These are phyloP conservation scores for Onychomys arenicola DNA, from an alignment of 2,797 vertebrate species.

Conservation along the genomic window DNA sequence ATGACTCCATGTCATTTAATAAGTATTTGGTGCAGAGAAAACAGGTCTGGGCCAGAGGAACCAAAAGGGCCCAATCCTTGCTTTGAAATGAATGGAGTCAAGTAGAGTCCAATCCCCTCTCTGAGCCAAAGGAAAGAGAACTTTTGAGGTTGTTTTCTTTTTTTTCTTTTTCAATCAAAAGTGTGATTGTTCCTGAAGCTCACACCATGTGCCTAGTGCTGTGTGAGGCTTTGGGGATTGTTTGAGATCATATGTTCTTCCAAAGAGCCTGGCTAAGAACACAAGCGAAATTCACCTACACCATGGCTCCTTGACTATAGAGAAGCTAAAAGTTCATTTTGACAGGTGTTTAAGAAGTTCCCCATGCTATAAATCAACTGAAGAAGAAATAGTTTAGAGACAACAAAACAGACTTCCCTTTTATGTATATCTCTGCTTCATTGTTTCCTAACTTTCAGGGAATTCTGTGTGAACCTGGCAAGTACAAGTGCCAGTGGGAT, in stretches of 20 bases:
- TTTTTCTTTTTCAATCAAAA: neutral
- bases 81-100: neutral
- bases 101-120: neutral
- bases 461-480: neutral
- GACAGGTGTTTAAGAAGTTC: neutral
- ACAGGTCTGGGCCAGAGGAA: neutral
- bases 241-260: neutral
- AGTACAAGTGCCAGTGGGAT: neutral
- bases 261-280: neutral
- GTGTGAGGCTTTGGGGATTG: neutral
- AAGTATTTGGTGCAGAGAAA: neutral
- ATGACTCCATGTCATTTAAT: neutral
- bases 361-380: neutral
- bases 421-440: neutral
- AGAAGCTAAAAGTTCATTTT: neutral
- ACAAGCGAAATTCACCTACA: accelerated
- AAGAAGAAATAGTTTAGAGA: conserved; percentile 36
- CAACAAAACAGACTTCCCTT: neutral
- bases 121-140: neutral
- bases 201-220: neutral
- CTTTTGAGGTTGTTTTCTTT: neutral
- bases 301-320: neutral
- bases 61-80: neutral
- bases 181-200: neutral
- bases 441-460: conserved; percentile 1